Evolutionary conservation across 2,797 vertebrate species (phyloP).

Genomic region (Tachyglossus aculeatus): DNA sequence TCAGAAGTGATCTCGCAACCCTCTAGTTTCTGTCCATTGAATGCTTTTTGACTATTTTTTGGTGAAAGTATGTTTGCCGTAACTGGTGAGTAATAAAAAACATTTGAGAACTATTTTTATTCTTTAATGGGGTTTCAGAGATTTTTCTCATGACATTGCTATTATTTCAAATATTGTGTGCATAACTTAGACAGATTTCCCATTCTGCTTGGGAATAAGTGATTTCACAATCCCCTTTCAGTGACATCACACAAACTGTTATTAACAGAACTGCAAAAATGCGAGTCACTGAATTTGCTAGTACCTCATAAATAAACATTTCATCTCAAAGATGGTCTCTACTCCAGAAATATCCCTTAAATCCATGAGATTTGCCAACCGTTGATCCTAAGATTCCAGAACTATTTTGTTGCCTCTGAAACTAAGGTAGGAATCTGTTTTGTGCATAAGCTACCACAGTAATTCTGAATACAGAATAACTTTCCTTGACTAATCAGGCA

Average conservation of each 20-base stretch:
- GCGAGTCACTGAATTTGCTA: not conserved
- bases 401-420: not conserved
- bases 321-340: not conserved
- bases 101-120: conserved; percentile 17
- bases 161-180: conserved; percentile 55
- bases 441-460: not conserved
- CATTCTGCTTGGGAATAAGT: conserved; percentile 41
- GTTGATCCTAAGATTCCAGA: not conserved
- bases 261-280: conserved; percentile 31
- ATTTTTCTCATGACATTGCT: not conserved
- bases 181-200: conserved; percentile 62
- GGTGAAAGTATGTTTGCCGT: conserved; percentile 12
- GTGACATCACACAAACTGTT: conserved; percentile 44
- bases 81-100: conserved; percentile 20
- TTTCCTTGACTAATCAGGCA: too few relatives aligned
- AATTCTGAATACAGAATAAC: too few relatives aligned
- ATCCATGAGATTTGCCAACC: not conserved
- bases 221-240: conserved; percentile 54
- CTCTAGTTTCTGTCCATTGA: conserved; percentile 17
- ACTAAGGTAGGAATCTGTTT: not conserved
- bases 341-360: not conserved
- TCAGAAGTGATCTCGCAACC: not conserved
- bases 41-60: conserved; percentile 15
- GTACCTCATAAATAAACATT: conserved; percentile 8
- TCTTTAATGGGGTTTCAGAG: conserved; percentile 17